These are phyloP conservation scores for Gnathonemus echidnorhynchus DNA, from an alignment of 2,113 vertebrate genomes.

Conservation along the genomic window DNA sequence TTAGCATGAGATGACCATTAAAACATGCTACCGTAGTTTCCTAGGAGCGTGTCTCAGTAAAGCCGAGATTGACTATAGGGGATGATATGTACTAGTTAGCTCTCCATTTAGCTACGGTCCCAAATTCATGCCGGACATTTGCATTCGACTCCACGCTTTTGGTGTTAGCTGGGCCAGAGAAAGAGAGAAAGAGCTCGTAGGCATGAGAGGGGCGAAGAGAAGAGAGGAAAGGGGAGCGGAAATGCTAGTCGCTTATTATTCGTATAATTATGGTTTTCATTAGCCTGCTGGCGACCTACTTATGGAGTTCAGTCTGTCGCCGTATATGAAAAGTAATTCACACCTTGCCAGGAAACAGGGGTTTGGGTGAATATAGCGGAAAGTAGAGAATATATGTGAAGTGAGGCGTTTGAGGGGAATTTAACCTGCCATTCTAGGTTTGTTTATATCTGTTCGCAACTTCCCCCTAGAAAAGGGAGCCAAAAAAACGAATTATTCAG, in stretches of 20 bases:
- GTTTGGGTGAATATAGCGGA: background rate
- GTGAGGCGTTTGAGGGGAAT: background rate
- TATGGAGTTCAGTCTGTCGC: background rate
- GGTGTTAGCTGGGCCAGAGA: background rate
- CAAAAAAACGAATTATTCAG: background rate
- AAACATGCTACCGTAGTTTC: background rate
- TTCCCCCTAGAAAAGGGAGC: background rate
- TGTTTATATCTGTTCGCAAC: background rate
- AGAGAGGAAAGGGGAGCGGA: background rate
- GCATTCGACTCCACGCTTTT: background rate
- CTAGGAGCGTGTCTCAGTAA: background rate
- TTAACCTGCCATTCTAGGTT: background rate
- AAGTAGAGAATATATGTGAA: background rate
- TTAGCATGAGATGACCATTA: background rate
- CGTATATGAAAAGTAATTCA: constrained; percentile 11
- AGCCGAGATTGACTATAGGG: background rate
- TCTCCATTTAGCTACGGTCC: background rate
- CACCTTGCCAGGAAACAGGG: background rate
- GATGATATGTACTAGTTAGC: background rate
- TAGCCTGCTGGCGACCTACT: background rate
- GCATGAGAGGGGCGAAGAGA: background rate
- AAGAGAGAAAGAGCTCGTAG: background rate
- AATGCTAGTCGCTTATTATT: background rate
- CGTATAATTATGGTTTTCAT: constrained; percentile 17
- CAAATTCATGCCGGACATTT: background rate